Conservation (phyloP, 2,797 vertebrate species). For the Pseudomugil tenellus region DNA sequence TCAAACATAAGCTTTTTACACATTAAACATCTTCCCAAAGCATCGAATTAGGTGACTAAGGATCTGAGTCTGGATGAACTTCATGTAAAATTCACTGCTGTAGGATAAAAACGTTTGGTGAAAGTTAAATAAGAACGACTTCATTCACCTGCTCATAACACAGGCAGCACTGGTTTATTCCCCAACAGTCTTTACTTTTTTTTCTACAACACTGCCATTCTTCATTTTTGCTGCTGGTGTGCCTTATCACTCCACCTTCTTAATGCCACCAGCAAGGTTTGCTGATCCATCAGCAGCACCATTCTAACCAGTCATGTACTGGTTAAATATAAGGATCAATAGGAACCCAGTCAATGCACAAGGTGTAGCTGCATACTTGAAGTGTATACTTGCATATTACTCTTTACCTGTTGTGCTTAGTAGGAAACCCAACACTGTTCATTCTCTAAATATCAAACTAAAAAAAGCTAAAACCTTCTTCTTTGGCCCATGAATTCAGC, state of each 20-base stretch:
- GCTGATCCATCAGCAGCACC: background rate
- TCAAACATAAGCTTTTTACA: background rate
- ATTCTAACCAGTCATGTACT: background rate
- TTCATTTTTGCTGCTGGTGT: background rate
- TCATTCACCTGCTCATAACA: background rate
- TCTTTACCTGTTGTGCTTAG: background rate
- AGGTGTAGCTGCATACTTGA: background rate
- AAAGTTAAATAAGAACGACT: background rate
- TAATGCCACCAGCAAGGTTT: background rate
- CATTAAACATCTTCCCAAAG: background rate
- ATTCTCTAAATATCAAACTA: conserved; percentile 1
- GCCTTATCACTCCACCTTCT: background rate
- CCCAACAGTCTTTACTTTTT: background rate
- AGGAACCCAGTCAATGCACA: background rate
- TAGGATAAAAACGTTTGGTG: background rate
- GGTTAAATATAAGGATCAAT: background rate
- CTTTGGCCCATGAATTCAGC: conserved; percentile 6
- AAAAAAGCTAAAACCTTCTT: conserved; percentile 14
- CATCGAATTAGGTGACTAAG: background rate
- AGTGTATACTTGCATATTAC: no score
- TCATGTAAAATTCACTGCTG: no score
- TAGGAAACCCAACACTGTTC: background rate
- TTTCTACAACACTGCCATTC: background rate
- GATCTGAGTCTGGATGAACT: no score
- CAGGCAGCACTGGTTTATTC: background rate